Evolutionary conservation across 2,888 invertebrate genomes (phyloP).

Genomic region (Artemia sinica): DNA sequence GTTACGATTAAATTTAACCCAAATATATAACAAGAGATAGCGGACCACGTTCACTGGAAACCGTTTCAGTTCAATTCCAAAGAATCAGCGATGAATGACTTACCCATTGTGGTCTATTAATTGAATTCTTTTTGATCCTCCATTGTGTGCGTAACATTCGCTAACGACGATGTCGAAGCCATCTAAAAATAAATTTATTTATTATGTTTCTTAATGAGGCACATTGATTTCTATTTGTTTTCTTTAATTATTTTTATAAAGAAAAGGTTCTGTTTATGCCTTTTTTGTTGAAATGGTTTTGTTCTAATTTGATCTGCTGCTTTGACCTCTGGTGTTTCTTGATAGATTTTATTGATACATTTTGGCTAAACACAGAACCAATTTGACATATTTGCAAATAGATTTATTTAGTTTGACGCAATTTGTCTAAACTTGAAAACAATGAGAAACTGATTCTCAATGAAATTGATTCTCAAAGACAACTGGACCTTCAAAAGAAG

Average conservation of each 20-base stretch:
- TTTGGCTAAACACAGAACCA: neutral
- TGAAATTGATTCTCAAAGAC: neutral
- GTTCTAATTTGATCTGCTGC: no score
- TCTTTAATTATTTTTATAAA: no score
- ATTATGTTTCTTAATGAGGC: neutral
- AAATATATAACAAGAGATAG: no score
- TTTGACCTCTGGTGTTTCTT: neutral
- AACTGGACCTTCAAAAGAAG: no score
- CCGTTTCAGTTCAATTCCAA: no score
- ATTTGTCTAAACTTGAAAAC: no score
- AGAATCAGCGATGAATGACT: constrained; percentile 27
- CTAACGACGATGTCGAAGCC: constrained; percentile 88
- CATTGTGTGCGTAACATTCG: constrained; percentile 84
- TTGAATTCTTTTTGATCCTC: constrained; percentile 74
- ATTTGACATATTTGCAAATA: no score
- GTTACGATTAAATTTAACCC: no score
- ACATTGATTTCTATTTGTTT: no score
- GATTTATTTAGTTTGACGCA: no score
- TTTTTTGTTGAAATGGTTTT: neutral
- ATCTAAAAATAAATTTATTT: constrained; percentile 41
- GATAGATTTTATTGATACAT: neutral
- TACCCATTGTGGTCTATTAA: constrained; percentile 79
- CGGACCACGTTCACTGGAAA: no score
- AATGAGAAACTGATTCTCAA: neutral
- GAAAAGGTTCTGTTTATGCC: neutral